Evolutionary conservation across 2,888 invertebrate species (phyloP), one percentile per base, ranked within the genome.

Genomic region (Drepana falcataria): DNA sequence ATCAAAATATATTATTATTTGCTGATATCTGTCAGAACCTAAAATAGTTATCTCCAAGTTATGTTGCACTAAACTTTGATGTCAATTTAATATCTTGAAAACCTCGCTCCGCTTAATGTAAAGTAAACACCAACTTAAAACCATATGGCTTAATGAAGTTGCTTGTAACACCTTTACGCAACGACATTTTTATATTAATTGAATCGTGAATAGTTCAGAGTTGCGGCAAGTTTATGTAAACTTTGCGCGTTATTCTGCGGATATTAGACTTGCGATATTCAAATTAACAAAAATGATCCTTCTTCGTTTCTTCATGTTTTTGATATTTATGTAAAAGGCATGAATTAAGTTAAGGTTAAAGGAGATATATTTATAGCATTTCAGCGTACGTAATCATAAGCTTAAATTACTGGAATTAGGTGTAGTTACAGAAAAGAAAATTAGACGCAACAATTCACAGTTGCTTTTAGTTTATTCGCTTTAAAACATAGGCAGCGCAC

Each of bases 101-200:
- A 35, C 48, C 48, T 35, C 48, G 48, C 48, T 48, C 48, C 48
- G 35, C n/a, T 48, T 48, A 48, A 35, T 35, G 9, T 35, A 35
- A 48, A 48, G 35, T 48, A 48, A 48, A 48, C 33, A 34, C 33
- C 3, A 5, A 33, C 48, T 55, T 49, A 58, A 53, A 59, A 60
- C 53, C 59, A 61, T 64, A 56, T 63, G 56, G 53, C 55, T 59
- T 60, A 65, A 67, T 68, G 53, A 64, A 63, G 58, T 60, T 53
- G 52, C 58, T 53, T 54, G 60, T 67, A 65, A 55, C 65, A 64
- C 60, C 59, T 60, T 55, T 35, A 63, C 44, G 53, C 60, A 55
- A 47, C 55, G 55, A 59, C 37, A 65, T 71, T 71, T 66, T 61
- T 62, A 68, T 72, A 63, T 63, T 57, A 65, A 69, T 69, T 53